Base-by-base conservation (phyloP, 2,113 vertebrate genomes). In the Prochilodus magdalenae region DNA sequence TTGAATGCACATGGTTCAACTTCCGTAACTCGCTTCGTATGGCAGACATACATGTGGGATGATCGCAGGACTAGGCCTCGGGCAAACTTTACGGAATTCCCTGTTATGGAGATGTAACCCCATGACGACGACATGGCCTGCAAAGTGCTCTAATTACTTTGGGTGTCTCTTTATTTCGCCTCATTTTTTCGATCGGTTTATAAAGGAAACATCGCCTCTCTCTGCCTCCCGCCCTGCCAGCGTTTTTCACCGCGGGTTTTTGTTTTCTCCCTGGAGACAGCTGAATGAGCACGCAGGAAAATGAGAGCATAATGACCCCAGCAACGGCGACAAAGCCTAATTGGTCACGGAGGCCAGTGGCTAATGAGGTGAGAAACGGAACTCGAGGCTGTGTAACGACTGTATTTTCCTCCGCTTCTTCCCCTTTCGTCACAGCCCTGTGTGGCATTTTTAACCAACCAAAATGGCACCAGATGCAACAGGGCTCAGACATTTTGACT, bases 201-300 rank as follows among this genome's bases (percentile, higher is more conserved):
- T 84, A 83, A 86, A 83, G 73, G 77, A n/a, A 70, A 92, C 91
- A 90, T 93, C 90, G 93, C 72, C 44, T 82, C 80, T 85, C 67
- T 51, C 76, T 67, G 75, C 77, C 62, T 65, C 91, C 94, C 91
- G 93, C 94, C 95, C 93, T 93, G 84, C 90, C 87, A 86, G 75
- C 93, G 92, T 92, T 93, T 91, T 95, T 95, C 36, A 93, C 53
- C 51, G 47, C 91, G 93, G 88, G 89, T 90, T 94, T 94, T 94
- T 93, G 95, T 95, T 95, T 95, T 94, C 85, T 77, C 66, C 84
- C 83, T 76, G 94, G 94, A 96, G 96, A 97, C 94, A 95, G 95
- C 95, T 98, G 97, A 98, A 98, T 99, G 96, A 96, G 95, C 95
- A 94, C 95, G 94, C 94, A 96, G 95, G 96, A 94, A 96, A 98